Conservation (phyloP, 2,888 invertebrate species). For the Cetonia aurata region DNA sequence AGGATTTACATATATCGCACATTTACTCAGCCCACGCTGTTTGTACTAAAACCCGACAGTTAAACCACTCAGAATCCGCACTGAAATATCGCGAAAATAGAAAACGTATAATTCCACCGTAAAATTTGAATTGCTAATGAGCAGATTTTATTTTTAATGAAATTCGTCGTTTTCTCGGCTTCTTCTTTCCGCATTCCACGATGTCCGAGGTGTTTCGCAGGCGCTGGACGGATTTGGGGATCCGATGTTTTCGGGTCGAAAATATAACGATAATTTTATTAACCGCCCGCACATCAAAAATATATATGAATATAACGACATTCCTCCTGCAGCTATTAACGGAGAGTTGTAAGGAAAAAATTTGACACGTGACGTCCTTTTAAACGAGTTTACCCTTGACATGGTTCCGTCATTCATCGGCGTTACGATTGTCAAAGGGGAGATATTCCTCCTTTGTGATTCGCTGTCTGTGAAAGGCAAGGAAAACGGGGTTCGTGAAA, state of each 20-base stretch:
- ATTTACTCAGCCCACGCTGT: not conserved
- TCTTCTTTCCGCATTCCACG: slow-evolving; percentile 19
- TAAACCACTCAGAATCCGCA: too few relatives aligned
- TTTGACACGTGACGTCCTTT: slow-evolving; percentile 29
- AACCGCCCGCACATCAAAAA: slow-evolving; percentile 10
- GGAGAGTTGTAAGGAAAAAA: slow-evolving; percentile 13
- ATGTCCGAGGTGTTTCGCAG: not conserved
- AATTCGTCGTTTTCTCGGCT: slow-evolving; percentile 4
- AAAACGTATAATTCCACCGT: not conserved
- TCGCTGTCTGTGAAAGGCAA: not conserved
- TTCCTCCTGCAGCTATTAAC: slow-evolving; percentile 25
- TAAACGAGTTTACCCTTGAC: slow-evolving; percentile 30
- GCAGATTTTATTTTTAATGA: not conserved
- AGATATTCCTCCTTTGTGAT: slow-evolving; percentile 9
- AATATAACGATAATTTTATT: slow-evolving; percentile 11
- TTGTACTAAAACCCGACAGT: slow-evolving; percentile 2
- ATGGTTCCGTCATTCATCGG: slow-evolving; percentile 19
- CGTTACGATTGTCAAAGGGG: slow-evolving; percentile 22
- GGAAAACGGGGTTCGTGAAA: not conserved
- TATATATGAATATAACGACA: slow-evolving; percentile 36
- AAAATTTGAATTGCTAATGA: slow-evolving; percentile 29
- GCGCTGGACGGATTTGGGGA: not conserved
- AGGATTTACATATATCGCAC: too few relatives aligned
- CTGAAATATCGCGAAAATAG: not conserved
- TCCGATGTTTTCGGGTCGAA: slow-evolving; percentile 29